Evolutionary conservation across 37 sponge, comb jelly and placozoan species (phyloP), one percentile per base, ranked within the genome.

Genomic region (Eunapius fragilis): DNA sequence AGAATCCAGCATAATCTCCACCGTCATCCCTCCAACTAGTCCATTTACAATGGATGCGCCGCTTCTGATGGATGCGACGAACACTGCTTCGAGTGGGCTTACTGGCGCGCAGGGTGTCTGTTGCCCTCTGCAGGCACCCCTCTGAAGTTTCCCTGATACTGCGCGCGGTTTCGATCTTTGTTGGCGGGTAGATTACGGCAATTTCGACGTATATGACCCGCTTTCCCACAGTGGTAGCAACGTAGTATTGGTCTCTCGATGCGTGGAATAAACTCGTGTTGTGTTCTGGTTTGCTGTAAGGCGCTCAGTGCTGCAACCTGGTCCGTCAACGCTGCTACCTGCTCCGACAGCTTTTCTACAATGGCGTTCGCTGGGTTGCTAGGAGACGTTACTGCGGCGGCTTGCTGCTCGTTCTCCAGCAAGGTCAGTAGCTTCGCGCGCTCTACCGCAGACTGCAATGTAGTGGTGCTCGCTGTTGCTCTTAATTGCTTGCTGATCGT

Each of bases 1-100:
- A 19, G 87, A 80, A 31, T 87, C 81, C 38, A 87, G 75, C 87
- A 87, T 87, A 2, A 87, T 73, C 17, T 86, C 81, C 68, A 80
- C 74, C 12, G 22, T 37, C 23, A 73, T 68, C 26, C 75, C 87
- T 32, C 80, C 69, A 10, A 87, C 28, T n/a, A 9, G 25, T 37
- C 81, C 87, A 34, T 36, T 48, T 24, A 27, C 50, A 12, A 49
- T 27, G n/a, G 81, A 31, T 48, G 67, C 37, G 24, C 47, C 74
- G 7, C 28, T 22, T 68, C 45, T 87, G 10, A 73, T 30, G 19
- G 87, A 25, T 23, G 81, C 72, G 25, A 80, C 80, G 26, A 25
- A 67, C 10, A 80, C 35, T 22, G 28, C 35, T 30, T 50, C 27
- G 71, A 75, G 71, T 25, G 80, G 87, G 75, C 75, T 79, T 72